These are phyloP conservation scores for Zosterops pallidus DNA, from an alignment of 2,113 vertebrate species.

Conservation along the genomic window DNA sequence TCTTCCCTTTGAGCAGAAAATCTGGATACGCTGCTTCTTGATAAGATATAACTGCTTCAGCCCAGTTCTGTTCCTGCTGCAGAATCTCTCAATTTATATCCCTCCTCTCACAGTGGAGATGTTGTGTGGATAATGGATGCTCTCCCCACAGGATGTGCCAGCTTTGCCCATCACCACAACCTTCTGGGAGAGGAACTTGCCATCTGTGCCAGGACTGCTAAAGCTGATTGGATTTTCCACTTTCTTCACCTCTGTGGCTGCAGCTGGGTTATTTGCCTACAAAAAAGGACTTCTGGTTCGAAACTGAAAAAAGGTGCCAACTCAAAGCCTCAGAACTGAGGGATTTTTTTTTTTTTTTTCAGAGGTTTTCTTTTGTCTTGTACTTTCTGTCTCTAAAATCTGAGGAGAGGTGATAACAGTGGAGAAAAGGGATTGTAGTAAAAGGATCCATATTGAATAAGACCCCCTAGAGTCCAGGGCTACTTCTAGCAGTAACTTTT, in stretches of 20 bases:
- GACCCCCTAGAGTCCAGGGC: neutral
- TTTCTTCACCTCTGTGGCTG: slow-evolving; percentile 74
- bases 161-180: slow-evolving; percentile 80
- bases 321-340: neutral
- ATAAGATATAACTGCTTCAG: neutral
- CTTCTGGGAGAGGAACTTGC: slow-evolving; percentile 92
- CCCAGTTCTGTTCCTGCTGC: neutral
- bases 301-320: slow-evolving; percentile 51
- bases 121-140: neutral
- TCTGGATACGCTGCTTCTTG: neutral
- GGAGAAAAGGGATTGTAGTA: neutral
- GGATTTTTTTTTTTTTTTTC: neutral
- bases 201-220: slow-evolving; percentile 87
- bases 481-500: neutral
- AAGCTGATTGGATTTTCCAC: slow-evolving; percentile 82
- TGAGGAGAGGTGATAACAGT: neutral
- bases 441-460: neutral
- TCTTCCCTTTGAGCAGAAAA: neutral
- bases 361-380: neutral
- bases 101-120: neutral
- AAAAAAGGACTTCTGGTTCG: slow-evolving; percentile 81
- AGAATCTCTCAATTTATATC: neutral
- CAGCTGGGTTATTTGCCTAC: slow-evolving; percentile 77
- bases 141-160: slow-evolving; percentile 85
- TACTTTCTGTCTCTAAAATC: neutral